These are phyloP conservation scores for Theonella swinhoei DNA, from an alignment of 37 sponge, comb jelly and placozoan genomes.

Conservation along the genomic window DNA sequence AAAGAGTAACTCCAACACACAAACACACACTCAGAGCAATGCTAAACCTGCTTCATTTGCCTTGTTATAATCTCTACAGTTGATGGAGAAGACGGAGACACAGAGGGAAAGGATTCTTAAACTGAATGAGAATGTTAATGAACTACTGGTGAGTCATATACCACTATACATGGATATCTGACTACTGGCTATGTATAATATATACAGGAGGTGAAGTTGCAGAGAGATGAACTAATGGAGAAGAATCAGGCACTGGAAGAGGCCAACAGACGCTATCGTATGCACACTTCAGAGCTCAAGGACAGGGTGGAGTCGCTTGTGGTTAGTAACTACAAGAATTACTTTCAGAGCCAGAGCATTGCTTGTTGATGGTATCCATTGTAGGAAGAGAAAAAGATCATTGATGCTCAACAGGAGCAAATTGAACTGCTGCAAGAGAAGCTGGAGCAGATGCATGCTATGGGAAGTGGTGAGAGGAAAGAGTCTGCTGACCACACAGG, in stretches of 20 bases:
- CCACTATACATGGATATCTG: background rate
- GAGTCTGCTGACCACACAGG: background rate
- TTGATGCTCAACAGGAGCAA: constrained; percentile 21
- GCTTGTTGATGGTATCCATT: background rate
- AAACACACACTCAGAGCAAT: background rate
- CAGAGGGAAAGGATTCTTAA: constrained; percentile 9
- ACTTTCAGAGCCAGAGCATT: too few relatives aligned
- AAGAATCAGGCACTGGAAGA: constrained; percentile 43
- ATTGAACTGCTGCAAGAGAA: constrained; percentile 1
- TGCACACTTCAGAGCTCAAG: constrained; percentile 45
- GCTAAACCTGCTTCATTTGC: background rate
- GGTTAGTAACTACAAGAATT: constrained; percentile 20
- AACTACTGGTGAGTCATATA: constrained; percentile 8
- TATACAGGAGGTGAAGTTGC: constrained; percentile 39
- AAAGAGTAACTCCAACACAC: constrained; percentile 7
- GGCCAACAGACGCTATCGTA: constrained; percentile 41
- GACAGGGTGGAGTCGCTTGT: constrained; percentile 12
- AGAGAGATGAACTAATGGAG: constrained; percentile 26
- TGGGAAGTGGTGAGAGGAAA: background rate
- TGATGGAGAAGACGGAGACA: constrained; percentile 1
- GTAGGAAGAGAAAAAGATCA: constrained; percentile 43
- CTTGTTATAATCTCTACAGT: background rate
- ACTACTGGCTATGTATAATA: background rate
- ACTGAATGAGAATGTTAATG: constrained; percentile 6
- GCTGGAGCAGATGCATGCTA: background rate